phyloP scores from a whole-genome alignment of 2,113 vertebrate genomes.

The Microtus pennsylvanicus region DNA sequence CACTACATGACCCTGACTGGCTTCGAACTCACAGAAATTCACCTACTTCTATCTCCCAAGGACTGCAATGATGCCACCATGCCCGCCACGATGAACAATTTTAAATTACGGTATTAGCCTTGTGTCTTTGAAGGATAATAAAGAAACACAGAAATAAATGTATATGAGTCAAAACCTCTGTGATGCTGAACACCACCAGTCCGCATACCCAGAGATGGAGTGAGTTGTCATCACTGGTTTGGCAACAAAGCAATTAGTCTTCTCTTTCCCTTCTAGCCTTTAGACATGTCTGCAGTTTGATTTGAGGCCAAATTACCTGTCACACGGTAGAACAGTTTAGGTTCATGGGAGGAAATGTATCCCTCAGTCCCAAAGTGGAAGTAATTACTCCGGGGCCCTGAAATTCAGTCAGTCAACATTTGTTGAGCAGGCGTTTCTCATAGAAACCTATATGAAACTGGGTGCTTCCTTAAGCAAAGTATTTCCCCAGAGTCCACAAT shows the following conservation, averaged over 20 bases:
- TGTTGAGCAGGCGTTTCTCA: conserved; percentile 17
- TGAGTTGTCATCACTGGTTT: background rate
- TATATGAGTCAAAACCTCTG: background rate
- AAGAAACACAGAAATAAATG: background rate
- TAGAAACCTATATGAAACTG: background rate
- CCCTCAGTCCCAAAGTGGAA: background rate
- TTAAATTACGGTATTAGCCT: background rate
- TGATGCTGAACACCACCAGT: too few species aligned
- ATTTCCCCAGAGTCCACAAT: background rate
- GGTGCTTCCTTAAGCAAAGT: conserved; percentile 21
- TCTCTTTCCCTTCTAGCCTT: background rate
- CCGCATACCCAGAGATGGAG: background rate
- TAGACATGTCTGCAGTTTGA: background rate
- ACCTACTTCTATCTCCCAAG: background rate
- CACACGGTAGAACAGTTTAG: conserved; percentile 21
- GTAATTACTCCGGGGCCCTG: conserved; percentile 3
- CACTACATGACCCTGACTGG: background rate
- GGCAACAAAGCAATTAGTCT: conserved; percentile 12
- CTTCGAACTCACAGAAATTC: background rate
- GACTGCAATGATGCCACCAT: too few species aligned
- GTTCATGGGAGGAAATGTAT: conserved; percentile 8
- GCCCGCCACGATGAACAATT: background rate
- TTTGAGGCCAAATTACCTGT: conserved; percentile 52
- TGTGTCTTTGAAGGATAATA: background rate
- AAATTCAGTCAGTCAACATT: background rate